Base-by-base conservation (phyloP, 2,113 vertebrate species). In the Ramphastos sulfuratus region DNA sequence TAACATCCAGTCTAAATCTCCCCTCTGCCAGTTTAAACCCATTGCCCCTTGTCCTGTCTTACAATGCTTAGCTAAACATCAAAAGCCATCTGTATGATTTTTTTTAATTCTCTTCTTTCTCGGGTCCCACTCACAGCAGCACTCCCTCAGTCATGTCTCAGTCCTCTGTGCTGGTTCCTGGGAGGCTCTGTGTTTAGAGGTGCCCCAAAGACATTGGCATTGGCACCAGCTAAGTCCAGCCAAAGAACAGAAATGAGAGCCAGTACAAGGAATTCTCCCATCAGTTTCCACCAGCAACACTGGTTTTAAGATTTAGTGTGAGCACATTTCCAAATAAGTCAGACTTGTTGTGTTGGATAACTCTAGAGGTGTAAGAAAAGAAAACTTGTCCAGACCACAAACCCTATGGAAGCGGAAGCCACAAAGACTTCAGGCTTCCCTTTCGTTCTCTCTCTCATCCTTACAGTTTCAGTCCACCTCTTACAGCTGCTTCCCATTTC, bases 111-210 rank as follows among this genome's bases (percentile, higher is more conserved):
- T 74, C 25, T 71, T 69, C 42, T 8, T 73, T 77, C 24, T 18
- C 0, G 0, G 10, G 9, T 73, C 10, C 5, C 50, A 80, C 14
- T 21, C 39, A 27, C 56, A 19, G 4, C 15, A 13, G 5, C 20
- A 72, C 5, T 9, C 13, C 28, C 10, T 69, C 1, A 1, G 2
- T 66, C 80, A 66, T 4, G 6, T n/a, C 64, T 23, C n/a, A 66
- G 31, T 37, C 16, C n/a, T 54, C 39, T 85, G 23, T 1, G 0
- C 5, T n/a, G 30, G 13, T 37, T 80, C 20, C 52, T 82, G 25
- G 31, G 63, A 70, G 3, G 19, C 28, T 60, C 24, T 0, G 0
- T 48, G 33, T 6, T 39, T 42, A 54, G 71, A 82, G 15, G 4
- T 80, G 9, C 3, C 25, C 35, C 21, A 30, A n/a, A 65, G 3